Conservation (phyloP, 2,113 vertebrate genomes). For the Pipa parva region DNA sequence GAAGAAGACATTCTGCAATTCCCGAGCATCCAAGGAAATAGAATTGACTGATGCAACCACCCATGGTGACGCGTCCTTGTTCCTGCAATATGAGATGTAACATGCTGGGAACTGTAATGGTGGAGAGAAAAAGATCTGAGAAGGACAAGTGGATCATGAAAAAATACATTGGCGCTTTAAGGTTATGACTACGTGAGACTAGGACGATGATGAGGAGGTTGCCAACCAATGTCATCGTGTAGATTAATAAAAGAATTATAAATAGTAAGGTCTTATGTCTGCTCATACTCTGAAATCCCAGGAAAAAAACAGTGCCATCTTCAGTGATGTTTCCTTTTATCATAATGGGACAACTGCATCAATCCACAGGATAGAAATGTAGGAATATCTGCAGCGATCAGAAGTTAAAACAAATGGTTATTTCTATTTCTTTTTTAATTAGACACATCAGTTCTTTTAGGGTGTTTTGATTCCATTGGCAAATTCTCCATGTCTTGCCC, state of each 20-base stretch:
- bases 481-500: too few relatives aligned
- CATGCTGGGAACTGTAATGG: conserved; percentile 37
- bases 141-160: conserved; percentile 45
- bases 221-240: conserved; percentile 33
- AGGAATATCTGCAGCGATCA: too few relatives aligned
- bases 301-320: conserved; percentile 45
- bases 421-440: too few relatives aligned
- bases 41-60: conserved; percentile 4
- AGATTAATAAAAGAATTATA: conserved; percentile 38
- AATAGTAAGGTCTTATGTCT: conserved; percentile 35
- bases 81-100: background rate
- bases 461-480: too few relatives aligned
- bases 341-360: too few relatives aligned
- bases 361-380: too few relatives aligned
- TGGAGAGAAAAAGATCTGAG: conserved; percentile 41
- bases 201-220: conserved; percentile 43
- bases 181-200: background rate
- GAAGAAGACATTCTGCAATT: conserved; percentile 25
- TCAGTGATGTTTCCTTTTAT: conserved; percentile 11
- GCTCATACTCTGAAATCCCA: conserved; percentile 40
- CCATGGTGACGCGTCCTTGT: background rate
- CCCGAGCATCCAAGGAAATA: conserved; percentile 3
- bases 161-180: conserved; percentile 45
- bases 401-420: too few relatives aligned
- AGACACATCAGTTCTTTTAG: too few relatives aligned